phyloP scores from a whole-genome alignment of 2,113 vertebrate species.

The Scomber japonicus region DNA sequence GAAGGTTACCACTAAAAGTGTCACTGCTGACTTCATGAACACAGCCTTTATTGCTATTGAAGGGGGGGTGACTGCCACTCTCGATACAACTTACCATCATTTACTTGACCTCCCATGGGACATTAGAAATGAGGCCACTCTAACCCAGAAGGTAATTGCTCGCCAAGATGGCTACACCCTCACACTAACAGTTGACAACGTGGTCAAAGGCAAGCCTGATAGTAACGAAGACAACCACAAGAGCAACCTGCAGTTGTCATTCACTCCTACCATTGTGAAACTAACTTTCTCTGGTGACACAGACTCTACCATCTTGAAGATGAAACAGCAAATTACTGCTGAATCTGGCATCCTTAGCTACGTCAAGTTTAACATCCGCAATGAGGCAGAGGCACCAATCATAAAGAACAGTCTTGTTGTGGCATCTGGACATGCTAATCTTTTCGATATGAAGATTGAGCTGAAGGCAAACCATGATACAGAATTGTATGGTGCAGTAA shows the following conservation, averaged over 20 bases:
- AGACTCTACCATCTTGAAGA: conserved; percentile 83
- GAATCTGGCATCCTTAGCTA: conserved; percentile 81
- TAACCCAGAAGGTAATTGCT: conserved; percentile 82
- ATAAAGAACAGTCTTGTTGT: conserved; percentile 85
- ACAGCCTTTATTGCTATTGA: conserved; percentile 83
- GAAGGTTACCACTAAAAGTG: conserved; percentile 81
- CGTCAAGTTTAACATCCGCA: conserved; percentile 83
- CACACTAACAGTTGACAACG: conserved; percentile 77
- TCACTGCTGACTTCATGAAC: conserved; percentile 83
- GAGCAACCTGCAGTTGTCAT: conserved; percentile 80
- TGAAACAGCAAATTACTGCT: conserved; percentile 85
- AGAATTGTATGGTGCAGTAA: conserved; percentile 83
- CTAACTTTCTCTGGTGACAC: conserved; percentile 85
- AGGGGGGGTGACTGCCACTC: conserved; percentile 83
- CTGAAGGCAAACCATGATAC: conserved; percentile 87
- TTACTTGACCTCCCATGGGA: conserved; percentile 81
- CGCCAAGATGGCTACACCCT: conserved; percentile 79
- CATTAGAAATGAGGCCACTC: conserved; percentile 83
- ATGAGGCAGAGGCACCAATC: conserved; percentile 84
- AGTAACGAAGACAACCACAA: conserved; percentile 85
- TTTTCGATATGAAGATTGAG: conserved; percentile 84
- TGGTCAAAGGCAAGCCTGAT: conserved; percentile 84
- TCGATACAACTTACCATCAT: conserved; percentile 87
- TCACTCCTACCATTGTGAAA: conserved; percentile 78
- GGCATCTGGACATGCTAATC: conserved; percentile 80